Base-by-base conservation (phyloP, 1,140 invertebrate species). In the Papilio dardanus region DNA sequence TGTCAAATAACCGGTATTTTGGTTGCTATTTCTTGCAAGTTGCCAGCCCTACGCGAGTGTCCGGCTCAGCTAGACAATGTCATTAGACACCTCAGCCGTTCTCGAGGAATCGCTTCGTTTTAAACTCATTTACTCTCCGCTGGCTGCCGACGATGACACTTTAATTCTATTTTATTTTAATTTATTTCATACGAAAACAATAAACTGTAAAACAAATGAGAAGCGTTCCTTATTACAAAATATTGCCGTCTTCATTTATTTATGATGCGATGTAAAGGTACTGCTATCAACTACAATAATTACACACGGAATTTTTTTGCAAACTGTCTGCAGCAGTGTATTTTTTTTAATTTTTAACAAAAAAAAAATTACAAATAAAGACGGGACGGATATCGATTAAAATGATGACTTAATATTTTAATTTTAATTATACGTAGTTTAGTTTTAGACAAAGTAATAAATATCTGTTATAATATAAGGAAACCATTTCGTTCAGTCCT, bases 81-180 rank as follows among this genome's bases (percentile, higher is more conserved):
- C 21, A 58, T 58, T 58, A 24, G 54, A 12, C 54, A 58, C 54
- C 54, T 28, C 14, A 10, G 21, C 54, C 24, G 24, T 58, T 58
- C 28, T 58, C 24, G 21, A 58, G 54, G 54, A 58, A 58, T 58
- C 54, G 54, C 54, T 58, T 58, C 54, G 21, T 58, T 58, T 58
- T 58, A 58, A 58, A 58, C 21, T 28, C 24, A 58, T 58, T 58
- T 58, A 24, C 54, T 58, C 54, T 58, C 21, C 21, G 54, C 54
- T 58, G 2, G 54, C 54, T 58, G 21, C 54, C 24, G 4, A 58
- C 54, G 28, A 58, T 58, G 54, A 58, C 10, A 12, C 24, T 12
- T 21, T 58, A 58, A 58, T 28, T 28, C 12, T 12, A 58, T 58
- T 58, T 58, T 24, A 24, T 58, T 58, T 28, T 58, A 54, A 54